Evolutionary conservation across 2,888 invertebrate genomes (phyloP).

Genomic region (Odontocolon sp.): DNA sequence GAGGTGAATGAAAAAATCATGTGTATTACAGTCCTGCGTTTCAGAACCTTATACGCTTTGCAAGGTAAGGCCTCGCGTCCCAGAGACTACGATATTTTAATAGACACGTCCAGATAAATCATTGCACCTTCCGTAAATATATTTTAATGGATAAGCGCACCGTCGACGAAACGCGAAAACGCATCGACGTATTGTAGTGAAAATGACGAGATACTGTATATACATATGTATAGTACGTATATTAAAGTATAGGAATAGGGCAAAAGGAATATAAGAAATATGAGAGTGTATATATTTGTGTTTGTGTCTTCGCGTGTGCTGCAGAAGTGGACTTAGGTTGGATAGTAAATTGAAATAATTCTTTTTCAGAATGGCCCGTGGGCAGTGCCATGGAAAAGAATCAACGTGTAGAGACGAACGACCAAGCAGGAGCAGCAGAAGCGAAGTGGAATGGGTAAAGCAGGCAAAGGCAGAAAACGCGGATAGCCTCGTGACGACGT

Average conservation of each 20-base stretch:
- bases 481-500: constrained; percentile 73
- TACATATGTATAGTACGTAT: not conserved
- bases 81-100: constrained; percentile 54
- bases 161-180: constrained; percentile 48
- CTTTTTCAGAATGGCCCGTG: constrained; percentile 68
- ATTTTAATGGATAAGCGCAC: constrained; percentile 9
- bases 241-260: not conserved
- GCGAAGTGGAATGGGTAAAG: constrained; percentile 39
- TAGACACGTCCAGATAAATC: constrained; percentile 70
- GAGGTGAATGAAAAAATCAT: constrained; percentile 2
- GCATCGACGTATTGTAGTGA: constrained; percentile 1
- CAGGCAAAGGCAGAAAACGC: constrained; percentile 61
- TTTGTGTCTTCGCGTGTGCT: constrained; percentile 15
- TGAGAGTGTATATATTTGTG: constrained; percentile 26
- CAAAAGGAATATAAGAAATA: constrained; percentile 38
- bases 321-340: constrained; percentile 30
- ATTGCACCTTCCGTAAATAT: constrained; percentile 56
- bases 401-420: constrained; percentile 48
- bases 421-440: constrained; percentile 38
- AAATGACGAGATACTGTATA: constrained; percentile 7
- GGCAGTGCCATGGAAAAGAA: constrained; percentile 60
- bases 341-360: constrained; percentile 79
- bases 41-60: not conserved
- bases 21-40: not conserved
- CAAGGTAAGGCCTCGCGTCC: not conserved